Evolutionary conservation across 2,888 invertebrate genomes (phyloP), one percentile per base, ranked within the genome.

Genomic region (Endotricha flammealis): DNA sequence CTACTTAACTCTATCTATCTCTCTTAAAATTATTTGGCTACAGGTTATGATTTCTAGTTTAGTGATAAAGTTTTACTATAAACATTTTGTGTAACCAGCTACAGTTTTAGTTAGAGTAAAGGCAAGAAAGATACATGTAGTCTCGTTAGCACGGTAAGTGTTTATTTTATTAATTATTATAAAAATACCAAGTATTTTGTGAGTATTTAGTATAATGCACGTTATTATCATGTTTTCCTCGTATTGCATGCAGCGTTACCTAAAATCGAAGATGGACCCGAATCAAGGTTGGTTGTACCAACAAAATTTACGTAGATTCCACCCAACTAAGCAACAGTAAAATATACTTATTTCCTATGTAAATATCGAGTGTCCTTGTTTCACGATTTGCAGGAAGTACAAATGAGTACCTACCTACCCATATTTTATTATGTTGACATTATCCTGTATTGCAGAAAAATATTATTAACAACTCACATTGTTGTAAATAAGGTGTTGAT

Each of bases 231-330:
- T 65, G 47, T 62, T 57, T 50, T 65, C 77, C 76, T 79, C 67
- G 53, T 74, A 77, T 87, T 81, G 86, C 87, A 87, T 86, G 87
- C 87, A 82, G 87, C 87, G 68, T 72, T 65, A 62, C 64, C 61
- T 70, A 69, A 62, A 66, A 55, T 52, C 59, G 69, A 78, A 78
- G 79, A 87, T 87, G 87, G 87, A 87, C 68, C 68, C 79, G 39
- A 77, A 71, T 57, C 78, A 73, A 87, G 87, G 87, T 87, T 82
- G 76, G 86, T 82, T 64, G 50, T 48, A 54, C 60, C 58, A 66
- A 64, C 64, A 44, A 56, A 49, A 52, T 42, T 32, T 42, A 39
- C 40, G 28, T 35, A 42, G 29, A 32, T 39, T 25, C n/a, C n/a
- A n/a, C n/a, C n/a, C n/a, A n/a, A n/a, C n/a, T n/a, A n/a, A n/a